Evolutionary conservation across 64 coral and sea anemone species (phyloP).

Genomic region (Montipora efflorescens): DNA sequence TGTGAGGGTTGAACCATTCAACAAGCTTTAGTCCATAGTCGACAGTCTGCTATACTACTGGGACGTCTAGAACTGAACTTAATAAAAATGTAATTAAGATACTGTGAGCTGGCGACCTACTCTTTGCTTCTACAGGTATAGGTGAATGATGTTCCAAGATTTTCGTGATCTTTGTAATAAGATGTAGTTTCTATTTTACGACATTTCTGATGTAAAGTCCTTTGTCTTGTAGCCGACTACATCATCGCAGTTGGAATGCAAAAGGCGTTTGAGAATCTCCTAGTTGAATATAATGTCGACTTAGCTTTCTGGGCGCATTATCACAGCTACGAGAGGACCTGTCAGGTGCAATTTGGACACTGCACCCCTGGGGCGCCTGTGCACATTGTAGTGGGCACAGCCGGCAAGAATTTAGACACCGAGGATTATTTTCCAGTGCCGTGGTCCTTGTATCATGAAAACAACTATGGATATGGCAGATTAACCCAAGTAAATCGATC

Average conservation of each 20-base stretch:
- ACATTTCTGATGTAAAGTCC: background rate
- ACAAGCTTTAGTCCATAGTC: too few relatives aligned
- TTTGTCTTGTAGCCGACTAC: conserved; percentile 76
- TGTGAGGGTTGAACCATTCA: too few relatives aligned
- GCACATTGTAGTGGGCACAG: conserved; percentile 94
- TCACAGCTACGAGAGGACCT: conserved; percentile 96
- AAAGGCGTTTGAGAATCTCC: conserved; percentile 70
- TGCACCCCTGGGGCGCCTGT: conserved; percentile 80
- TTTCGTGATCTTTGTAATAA: background rate
- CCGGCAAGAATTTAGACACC: conserved; percentile 68
- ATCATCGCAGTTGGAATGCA: conserved; percentile 84
- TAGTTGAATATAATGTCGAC: conserved; percentile 85
- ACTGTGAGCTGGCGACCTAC: too few relatives aligned
- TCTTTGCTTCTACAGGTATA: too few relatives aligned
- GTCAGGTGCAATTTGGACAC: conserved; percentile 54
- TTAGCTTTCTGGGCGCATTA: conserved; percentile 95
- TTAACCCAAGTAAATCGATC: conserved; percentile 78
- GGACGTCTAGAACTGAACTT: too few relatives aligned
- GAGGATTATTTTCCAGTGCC: conserved; percentile 74
- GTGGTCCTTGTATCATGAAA: conserved; percentile 83
- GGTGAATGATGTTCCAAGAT: background rate
- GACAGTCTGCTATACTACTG: too few relatives aligned
- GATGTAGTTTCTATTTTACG: background rate
- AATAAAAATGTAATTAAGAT: too few relatives aligned
- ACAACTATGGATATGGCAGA: conserved; percentile 89